These are phyloP conservation scores for Peribatodes rhomboidaria DNA, from an alignment of 2,888 invertebrate species.

Conservation along the genomic window DNA sequence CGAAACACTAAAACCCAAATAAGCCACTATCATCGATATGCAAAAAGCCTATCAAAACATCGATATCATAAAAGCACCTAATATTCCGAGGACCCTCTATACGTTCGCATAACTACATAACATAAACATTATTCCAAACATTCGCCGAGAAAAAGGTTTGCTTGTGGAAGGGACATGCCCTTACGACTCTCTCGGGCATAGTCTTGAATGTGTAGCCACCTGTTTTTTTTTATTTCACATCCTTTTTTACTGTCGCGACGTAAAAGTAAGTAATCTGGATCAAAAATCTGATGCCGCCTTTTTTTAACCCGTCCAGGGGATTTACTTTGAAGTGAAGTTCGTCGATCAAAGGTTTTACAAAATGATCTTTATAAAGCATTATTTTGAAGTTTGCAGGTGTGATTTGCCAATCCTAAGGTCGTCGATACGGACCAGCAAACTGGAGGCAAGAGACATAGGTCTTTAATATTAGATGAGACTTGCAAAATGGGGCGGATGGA, in stretches of 20 bases:
- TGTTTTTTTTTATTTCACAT: constrained; percentile 64
- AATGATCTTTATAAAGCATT: not conserved
- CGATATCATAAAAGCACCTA: constrained; percentile 45
- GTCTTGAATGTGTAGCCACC: constrained; percentile 63
- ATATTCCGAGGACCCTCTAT: constrained; percentile 39
- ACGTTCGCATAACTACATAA: constrained; percentile 35
- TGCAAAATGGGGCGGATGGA: constrained; percentile 62
- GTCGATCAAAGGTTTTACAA: not conserved
- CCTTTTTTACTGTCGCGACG: constrained; percentile 64
- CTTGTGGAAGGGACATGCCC: constrained; percentile 61
- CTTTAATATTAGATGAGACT: constrained; percentile 66
- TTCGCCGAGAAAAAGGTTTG: constrained; percentile 62
- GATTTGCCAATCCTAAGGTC: constrained; percentile 28
- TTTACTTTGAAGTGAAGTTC: not conserved
- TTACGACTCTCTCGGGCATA: constrained; percentile 68
- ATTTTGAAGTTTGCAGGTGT: not conserved
- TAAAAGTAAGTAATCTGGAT: constrained; percentile 41
- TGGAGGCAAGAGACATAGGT: constrained; percentile 52
- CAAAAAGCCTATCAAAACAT: constrained; percentile 45
- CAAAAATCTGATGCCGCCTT: constrained; percentile 35
- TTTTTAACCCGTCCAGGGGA: constrained; percentile 1
- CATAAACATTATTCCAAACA: constrained; percentile 49
- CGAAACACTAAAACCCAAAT: constrained; percentile 16
- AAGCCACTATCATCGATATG: constrained; percentile 34
- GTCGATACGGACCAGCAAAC: constrained; percentile 24